These are phyloP conservation scores for Pristionchus fissidentatus DNA, from an alignment of 2,888 invertebrate genomes.

Conservation along the genomic window DNA sequence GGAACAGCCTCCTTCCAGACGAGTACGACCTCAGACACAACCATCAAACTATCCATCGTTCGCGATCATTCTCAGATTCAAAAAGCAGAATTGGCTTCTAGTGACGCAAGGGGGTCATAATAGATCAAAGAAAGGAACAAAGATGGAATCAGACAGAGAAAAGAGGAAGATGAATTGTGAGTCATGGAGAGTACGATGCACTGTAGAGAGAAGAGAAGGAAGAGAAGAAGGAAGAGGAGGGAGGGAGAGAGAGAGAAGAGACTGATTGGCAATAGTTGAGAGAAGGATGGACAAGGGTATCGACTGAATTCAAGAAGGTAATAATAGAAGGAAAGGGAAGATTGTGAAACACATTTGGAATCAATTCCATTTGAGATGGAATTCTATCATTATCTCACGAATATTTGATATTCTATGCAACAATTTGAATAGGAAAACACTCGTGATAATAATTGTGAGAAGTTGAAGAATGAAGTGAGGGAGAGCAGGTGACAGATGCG, in stretches of 20 bases:
- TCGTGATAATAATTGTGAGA: too few relatives aligned
- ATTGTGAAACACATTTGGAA: too few relatives aligned
- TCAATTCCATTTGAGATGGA: too few relatives aligned
- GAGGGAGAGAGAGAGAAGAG: neutral
- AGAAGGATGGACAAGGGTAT: neutral
- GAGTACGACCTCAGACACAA: too few relatives aligned
- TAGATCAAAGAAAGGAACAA: slow-evolving; percentile 24
- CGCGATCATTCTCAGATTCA: neutral
- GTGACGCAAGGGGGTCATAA: neutral
- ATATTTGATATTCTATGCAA: too few relatives aligned
- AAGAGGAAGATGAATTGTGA: slow-evolving; percentile 28
- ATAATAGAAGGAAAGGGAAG: neutral
- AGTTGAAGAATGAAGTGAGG: neutral
- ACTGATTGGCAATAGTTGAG: neutral
- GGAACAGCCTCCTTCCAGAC: too few relatives aligned
- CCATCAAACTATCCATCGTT: too few relatives aligned
- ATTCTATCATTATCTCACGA: too few relatives aligned
- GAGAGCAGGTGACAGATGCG: neutral
- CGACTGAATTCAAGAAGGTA: too few relatives aligned
- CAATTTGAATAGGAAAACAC: too few relatives aligned
- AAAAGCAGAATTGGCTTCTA: neutral
- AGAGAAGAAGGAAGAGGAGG: neutral
- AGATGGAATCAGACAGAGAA: slow-evolving; percentile 3
- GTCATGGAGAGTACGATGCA: neutral
- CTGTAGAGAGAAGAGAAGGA: neutral